Evolutionary conservation across 2,797 vertebrate genomes (phyloP).

Genomic region (Choloepus didactylus): DNA sequence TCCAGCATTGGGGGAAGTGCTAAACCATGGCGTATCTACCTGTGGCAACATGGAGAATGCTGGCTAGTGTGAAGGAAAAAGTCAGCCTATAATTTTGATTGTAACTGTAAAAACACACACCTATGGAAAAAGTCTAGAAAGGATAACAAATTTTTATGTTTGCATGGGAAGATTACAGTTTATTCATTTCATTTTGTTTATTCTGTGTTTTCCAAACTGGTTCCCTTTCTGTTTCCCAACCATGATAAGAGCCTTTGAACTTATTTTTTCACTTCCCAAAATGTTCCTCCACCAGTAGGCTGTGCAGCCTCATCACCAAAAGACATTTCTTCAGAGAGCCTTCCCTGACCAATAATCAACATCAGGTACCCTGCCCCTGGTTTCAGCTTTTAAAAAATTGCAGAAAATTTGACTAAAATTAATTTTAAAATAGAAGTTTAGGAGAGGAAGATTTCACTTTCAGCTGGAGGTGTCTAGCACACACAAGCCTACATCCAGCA

Average conservation of each 20-base stretch:
- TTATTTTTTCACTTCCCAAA: neutral
- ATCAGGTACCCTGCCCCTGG: neutral
- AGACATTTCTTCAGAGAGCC: neutral
- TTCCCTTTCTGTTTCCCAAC: neutral
- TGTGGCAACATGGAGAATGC: too few relatives aligned
- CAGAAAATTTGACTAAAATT: neutral
- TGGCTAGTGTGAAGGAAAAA: neutral
- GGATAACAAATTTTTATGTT: too few relatives aligned
- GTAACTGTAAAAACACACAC: neutral
- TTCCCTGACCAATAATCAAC: neutral
- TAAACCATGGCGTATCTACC: fast-evolving
- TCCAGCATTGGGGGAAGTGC: too few relatives aligned
- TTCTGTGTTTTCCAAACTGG: neutral
- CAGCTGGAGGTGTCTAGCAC: neutral
- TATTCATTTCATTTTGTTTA: neutral
- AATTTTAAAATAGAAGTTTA: neutral
- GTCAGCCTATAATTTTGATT: neutral
- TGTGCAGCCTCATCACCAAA: neutral
- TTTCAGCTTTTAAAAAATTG: neutral
- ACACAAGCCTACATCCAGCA: neutral
- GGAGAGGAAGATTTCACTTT: neutral
- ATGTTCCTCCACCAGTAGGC: neutral
- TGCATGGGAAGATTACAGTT: neutral
- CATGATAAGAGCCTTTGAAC: neutral
- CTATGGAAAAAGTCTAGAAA: neutral